Evolutionary conservation across 1,140 invertebrate species (phyloP).

Genomic region (Oedothorax gibbosus): DNA sequence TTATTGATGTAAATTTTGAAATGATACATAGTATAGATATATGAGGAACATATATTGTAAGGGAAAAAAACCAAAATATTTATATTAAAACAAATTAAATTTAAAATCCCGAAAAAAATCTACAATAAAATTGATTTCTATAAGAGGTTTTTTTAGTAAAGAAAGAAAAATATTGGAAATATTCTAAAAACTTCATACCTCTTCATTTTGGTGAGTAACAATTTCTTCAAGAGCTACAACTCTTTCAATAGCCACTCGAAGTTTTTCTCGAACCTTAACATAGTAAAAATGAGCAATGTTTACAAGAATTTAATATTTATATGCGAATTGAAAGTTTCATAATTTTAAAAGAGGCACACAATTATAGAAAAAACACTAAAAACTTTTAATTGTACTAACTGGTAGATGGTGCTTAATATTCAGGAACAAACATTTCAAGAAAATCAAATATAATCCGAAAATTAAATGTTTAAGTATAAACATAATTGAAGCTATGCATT

Average conservation of each 20-base stretch:
- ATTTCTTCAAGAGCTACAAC: constrained; percentile 97
- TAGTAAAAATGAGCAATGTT: background rate
- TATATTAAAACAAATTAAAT: background rate
- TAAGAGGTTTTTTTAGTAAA: too few species aligned
- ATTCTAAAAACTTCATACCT: constrained; percentile 74
- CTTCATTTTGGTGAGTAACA: constrained; percentile 91
- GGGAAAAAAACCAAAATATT: too few species aligned
- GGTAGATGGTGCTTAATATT: background rate
- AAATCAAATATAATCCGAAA: background rate
- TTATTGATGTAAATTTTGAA: too few species aligned
- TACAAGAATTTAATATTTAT: too few species aligned
- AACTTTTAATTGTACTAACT: background rate
- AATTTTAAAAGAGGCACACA: background rate
- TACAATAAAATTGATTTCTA: background rate
- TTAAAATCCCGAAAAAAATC: background rate
- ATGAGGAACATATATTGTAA: too few species aligned
- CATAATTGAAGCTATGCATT: too few species aligned
- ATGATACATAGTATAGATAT: too few species aligned
- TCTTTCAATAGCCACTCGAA: constrained; percentile 94
- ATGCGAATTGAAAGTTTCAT: background rate
- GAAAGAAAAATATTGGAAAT: background rate
- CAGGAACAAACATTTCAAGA: background rate
- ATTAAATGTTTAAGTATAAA: background rate
- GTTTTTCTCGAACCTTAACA: constrained; percentile 89
- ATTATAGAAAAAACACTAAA: background rate